These are phyloP conservation scores for Pyrocephalus nanus DNA, from an alignment of 2,797 vertebrate species.

Conservation along the genomic window DNA sequence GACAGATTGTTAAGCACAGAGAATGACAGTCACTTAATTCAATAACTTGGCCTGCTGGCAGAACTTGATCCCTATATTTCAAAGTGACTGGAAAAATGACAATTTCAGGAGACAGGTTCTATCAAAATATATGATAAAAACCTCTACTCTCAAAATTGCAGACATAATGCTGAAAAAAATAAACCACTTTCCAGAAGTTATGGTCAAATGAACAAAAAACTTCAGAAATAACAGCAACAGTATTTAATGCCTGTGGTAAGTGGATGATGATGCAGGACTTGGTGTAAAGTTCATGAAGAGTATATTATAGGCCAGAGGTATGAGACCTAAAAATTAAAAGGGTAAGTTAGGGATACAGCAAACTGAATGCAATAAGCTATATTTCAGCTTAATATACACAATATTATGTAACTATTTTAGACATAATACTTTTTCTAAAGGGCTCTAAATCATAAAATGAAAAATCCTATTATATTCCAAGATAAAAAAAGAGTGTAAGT, in stretches of 20 bases:
- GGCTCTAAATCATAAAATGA: background rate
- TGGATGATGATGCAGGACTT: background rate
- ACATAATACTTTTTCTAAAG: background rate
- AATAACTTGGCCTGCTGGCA: background rate
- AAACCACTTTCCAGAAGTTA: background rate
- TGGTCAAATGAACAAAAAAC: background rate
- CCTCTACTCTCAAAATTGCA: background rate
- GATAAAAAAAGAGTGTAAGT: background rate
- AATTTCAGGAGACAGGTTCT: background rate
- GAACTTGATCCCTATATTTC: background rate
- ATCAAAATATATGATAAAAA: background rate
- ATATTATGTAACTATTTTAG: background rate
- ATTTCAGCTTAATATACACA: background rate
- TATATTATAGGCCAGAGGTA: background rate
- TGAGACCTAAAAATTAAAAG: background rate
- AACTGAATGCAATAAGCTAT: background rate
- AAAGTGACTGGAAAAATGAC: background rate
- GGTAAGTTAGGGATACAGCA: background rate
- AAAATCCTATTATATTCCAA: background rate
- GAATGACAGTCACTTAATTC: background rate
- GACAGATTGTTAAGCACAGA: background rate
- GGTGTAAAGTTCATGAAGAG: background rate
- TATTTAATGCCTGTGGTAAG: background rate
- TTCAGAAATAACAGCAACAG: rapidly evolving
- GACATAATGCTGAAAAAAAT: background rate